Conservation (phyloP, 64 coral and sea anemone genomes). For the Pachyseris speciosa region DNA sequence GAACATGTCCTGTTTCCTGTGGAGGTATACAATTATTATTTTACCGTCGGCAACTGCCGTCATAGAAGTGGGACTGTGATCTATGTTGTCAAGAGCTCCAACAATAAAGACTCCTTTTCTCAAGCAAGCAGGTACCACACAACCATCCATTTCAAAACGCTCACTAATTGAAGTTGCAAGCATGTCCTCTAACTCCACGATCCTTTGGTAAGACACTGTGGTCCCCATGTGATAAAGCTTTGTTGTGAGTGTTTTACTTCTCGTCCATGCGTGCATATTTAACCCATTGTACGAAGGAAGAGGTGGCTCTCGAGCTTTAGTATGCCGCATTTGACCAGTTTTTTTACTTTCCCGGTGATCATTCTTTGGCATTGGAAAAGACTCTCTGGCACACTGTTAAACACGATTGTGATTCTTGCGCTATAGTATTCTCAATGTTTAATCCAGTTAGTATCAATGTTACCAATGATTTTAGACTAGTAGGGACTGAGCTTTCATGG, state of each 20-base stretch:
- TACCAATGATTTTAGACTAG: slow-evolving; percentile 71
- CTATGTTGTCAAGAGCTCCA: slow-evolving; percentile 65
- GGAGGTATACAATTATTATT: slow-evolving; percentile 34
- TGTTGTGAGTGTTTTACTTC: slow-evolving; percentile 59
- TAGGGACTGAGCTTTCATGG: slow-evolving; percentile 57
- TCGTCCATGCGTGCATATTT: slow-evolving; percentile 47
- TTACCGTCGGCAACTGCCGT: slow-evolving; percentile 43
- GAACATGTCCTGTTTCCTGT: slow-evolving; percentile 45
- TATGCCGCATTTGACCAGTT: slow-evolving; percentile 78
- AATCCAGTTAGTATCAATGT: slow-evolving; percentile 65
- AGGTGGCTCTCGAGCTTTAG: slow-evolving; percentile 64
- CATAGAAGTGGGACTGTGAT: slow-evolving; percentile 60
- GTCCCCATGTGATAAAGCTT: slow-evolving; percentile 60
- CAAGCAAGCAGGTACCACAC: slow-evolving; percentile 54
- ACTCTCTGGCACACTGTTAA: slow-evolving; percentile 80
- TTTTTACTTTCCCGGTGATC: slow-evolving; percentile 47
- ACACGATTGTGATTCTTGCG: slow-evolving; percentile 73
- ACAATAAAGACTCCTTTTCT: slow-evolving; percentile 61
- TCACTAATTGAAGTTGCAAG: slow-evolving; percentile 54
- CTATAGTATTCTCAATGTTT: slow-evolving; percentile 76
- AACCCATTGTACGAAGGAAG: slow-evolving; percentile 58
- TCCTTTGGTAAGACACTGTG: slow-evolving; percentile 65
- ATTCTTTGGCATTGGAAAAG: slow-evolving; percentile 69
- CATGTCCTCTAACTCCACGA: slow-evolving; percentile 55
- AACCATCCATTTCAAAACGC: slow-evolving; percentile 13